These are phyloP conservation scores for Galagoides demidoff DNA, from an alignment of 2,797 vertebrate genomes.

Conservation along the genomic window DNA sequence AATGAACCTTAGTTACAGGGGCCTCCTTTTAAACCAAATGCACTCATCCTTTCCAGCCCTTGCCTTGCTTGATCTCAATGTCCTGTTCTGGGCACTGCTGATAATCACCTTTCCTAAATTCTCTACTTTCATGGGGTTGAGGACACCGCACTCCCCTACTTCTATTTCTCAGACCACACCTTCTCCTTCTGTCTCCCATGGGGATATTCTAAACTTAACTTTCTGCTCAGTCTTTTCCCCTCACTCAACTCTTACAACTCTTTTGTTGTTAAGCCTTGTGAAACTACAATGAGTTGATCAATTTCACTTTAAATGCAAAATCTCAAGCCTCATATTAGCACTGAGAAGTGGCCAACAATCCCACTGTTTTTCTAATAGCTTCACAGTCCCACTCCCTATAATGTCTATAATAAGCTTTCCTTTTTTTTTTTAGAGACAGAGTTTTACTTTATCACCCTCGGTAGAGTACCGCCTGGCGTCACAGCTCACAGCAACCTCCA, in stretches of 20 bases:
- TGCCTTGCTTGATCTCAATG: not conserved
- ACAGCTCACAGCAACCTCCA: too few species aligned
- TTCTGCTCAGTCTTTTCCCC: not conserved
- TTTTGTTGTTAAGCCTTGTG: not conserved
- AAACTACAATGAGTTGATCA: not conserved
- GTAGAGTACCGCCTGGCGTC: too few species aligned
- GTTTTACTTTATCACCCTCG: too few species aligned
- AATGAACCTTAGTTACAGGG: not conserved
- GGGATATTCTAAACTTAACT: not conserved
- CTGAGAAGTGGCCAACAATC: not conserved
- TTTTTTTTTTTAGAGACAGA: not conserved
- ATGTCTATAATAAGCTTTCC: not conserved
- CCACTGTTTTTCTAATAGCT: not conserved
- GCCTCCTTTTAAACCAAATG: conserved; percentile 4
- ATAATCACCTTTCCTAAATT: not conserved
- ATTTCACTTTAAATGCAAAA: not conserved
- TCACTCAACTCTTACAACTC: not conserved
- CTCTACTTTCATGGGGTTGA: not conserved
- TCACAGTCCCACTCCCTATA: not conserved
- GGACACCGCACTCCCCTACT: not conserved
- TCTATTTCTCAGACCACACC: not conserved
- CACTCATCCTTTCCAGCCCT: not conserved
- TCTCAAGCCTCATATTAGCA: not conserved
- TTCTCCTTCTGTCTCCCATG: not conserved
- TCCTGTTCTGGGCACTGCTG: not conserved